These are phyloP conservation scores for Himalopsyche anomala DNA, from an alignment of 2,888 invertebrate genomes.

Conservation along the genomic window DNA sequence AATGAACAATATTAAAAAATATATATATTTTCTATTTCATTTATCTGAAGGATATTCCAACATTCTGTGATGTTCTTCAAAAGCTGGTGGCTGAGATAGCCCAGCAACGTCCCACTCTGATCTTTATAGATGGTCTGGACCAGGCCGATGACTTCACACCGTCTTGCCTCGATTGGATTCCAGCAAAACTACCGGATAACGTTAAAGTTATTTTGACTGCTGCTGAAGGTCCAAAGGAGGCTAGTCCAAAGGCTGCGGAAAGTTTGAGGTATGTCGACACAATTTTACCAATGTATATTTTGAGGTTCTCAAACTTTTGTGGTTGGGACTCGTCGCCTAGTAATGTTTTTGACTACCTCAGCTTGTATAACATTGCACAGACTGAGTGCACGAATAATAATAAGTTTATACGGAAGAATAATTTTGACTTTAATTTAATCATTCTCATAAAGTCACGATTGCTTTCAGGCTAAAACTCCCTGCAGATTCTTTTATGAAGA, in stretches of 20 bases:
- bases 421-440: too few species aligned
- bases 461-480: constrained; percentile 66
- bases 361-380: too few species aligned
- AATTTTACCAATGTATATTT: not conserved
- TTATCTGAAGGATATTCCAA: constrained; percentile 81
- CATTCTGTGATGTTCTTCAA: constrained; percentile 81
- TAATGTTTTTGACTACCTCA: too few species aligned
- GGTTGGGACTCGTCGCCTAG: too few species aligned
- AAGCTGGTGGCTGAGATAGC: constrained; percentile 76
- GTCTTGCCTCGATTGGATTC: constrained; percentile 85
- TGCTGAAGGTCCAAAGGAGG: constrained; percentile 78
- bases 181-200: constrained; percentile 83
- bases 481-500: constrained; percentile 70
- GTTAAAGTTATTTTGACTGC: constrained; percentile 87
- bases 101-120: constrained; percentile 79
- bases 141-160: constrained; percentile 76
- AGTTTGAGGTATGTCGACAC: constrained; percentile 30
- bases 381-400: too few species aligned
- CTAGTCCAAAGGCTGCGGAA: constrained; percentile 72
- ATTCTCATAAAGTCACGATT: not conserved
- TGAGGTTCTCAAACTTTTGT: too few species aligned
- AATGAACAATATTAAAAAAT: not conserved
- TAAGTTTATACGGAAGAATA: too few species aligned
- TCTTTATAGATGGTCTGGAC: constrained; percentile 88
- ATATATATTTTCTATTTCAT: not conserved